These are phyloP conservation scores for Lysiphlebus fabarum DNA, from an alignment of 1,140 invertebrate species.

Conservation along the genomic window DNA sequence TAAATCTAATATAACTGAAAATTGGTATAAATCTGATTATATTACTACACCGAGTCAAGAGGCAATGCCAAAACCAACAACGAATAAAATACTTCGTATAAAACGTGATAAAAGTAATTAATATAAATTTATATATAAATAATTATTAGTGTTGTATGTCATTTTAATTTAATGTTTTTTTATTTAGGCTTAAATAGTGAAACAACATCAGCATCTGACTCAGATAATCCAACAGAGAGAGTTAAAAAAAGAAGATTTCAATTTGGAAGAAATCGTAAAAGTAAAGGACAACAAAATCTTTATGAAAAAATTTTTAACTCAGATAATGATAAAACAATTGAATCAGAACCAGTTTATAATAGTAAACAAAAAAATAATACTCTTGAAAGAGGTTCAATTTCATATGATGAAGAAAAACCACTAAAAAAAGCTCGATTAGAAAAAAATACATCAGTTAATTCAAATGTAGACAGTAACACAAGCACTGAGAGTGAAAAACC, in stretches of 20 bases:
- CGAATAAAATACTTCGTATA: too few relatives aligned
- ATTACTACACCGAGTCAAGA: too few relatives aligned
- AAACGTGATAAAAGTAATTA: background rate
- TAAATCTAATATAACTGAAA: background rate
- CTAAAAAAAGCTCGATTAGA: background rate
- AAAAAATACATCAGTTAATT: background rate
- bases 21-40: background rate
- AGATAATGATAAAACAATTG: background rate
- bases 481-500: conserved; percentile 9
- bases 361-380: background rate
- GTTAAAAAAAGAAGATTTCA: conserved; percentile 7
- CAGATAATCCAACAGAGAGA: background rate
- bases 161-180: conserved; percentile 1
- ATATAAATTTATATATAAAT: too few relatives aligned
- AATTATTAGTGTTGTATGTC: too few relatives aligned
- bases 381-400: too few relatives aligned
- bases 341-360: background rate
- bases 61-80: too few relatives aligned
- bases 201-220: background rate
- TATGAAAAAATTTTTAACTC: conserved; percentile 2
- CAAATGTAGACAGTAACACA: background rate
- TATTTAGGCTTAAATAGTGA: background rate
- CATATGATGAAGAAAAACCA: background rate
- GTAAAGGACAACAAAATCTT: background rate
- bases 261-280: background rate